Evolutionary conservation across 2,888 invertebrate species (phyloP), one percentile per base, ranked within the genome.

Genomic region (Pinctada fucata): DNA sequence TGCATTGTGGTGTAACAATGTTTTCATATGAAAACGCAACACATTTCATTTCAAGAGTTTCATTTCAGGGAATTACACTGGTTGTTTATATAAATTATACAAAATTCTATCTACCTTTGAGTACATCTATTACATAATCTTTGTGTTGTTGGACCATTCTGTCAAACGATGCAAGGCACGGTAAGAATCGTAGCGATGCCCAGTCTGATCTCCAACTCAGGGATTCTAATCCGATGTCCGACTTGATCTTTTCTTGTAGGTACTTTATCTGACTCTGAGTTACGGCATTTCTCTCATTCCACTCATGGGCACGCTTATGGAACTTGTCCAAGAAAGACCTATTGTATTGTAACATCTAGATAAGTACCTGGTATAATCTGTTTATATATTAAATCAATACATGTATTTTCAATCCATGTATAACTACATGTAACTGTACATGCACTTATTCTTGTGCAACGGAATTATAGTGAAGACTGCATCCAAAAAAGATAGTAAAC

Each of bases 121-220:
- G 93, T 65, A 86, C 82, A 85, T 95, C 94, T 72, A 93, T 90
- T 95, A 97, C 95, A 80, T 94, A 93, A 74, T 95, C 94, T 0
- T 95, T 94, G 93, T 97, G 96, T 88, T 97, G 95, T 68, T 95
- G 94, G 0, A 95, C 94, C 68, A 98, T 93, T 1, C 96, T 95
- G 82, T 95, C 95, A 67, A 98, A 95, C 83, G 97, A 96, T 88
- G 96, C 95, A 3, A 98, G 93, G 88, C 97, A 97, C n/a, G 97
- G 97, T 87, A 97, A 94, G 88, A 97, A 97, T 90, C 97, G 97
- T 86, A 96, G 95, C 78, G 87, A 85, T 1, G 91, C 91, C 93
- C 93, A 93, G 4, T 90, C 89, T 82, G 90, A 91, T 72, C 91
- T 90, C 92, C 93, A 93, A 48, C 94, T 92, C 2, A 96, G 94